Evolutionary conservation across 2,888 invertebrate species (phyloP).

Genomic region (Drosophila nigritarsus): DNA sequence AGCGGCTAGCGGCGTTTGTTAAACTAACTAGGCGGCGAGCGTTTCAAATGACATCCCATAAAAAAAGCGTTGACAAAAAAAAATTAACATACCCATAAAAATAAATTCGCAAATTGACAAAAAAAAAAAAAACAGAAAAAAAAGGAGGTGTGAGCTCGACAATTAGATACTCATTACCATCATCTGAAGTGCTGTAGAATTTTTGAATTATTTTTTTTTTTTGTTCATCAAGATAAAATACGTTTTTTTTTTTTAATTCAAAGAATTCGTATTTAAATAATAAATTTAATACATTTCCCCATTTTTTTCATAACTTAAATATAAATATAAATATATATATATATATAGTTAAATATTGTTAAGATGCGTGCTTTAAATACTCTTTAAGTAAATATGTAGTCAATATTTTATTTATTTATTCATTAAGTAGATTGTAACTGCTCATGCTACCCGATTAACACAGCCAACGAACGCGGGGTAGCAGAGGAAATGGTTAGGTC

Average conservation of each 20-base stretch:
- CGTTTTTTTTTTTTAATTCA: not conserved
- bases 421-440: not conserved
- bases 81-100: slow-evolving; percentile 75
- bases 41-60: slow-evolving; percentile 62
- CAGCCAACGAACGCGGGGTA: not conserved
- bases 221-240: not conserved
- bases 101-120: slow-evolving; percentile 39
- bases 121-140: slow-evolving; percentile 7
- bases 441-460: not conserved
- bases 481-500: not conserved
- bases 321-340: too few species aligned
- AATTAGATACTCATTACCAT: not conserved
- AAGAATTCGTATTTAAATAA: not conserved
- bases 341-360: too few species aligned
- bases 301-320: not conserved
- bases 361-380: too few species aligned
- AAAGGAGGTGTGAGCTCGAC: not conserved
- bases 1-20: not conserved
- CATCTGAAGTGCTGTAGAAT: not conserved
- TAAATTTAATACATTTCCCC: not conserved
- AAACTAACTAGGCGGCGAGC: slow-evolving; percentile 7
- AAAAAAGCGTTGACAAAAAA: slow-evolving; percentile 49
- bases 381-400: not conserved
- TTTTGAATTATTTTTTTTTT: not conserved
- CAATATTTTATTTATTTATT: not conserved